Base-by-base conservation (phyloP, 2,797 vertebrate genomes). In the Enteromius trimaculatus region DNA sequence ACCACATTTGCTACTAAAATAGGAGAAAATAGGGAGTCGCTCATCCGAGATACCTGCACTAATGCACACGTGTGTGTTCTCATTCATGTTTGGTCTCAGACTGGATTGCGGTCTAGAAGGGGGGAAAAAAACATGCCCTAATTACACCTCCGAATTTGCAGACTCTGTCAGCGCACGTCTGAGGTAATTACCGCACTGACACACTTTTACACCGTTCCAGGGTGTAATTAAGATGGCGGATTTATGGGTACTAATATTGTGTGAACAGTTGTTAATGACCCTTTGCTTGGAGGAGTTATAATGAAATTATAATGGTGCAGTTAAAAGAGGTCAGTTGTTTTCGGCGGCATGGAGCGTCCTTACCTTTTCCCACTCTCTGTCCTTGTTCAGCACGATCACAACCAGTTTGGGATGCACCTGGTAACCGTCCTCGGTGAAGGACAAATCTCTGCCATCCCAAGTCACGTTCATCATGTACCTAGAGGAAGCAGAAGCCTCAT, bases 381-480 rank as follows among this genome's bases (percentile, higher is more conserved):
- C 95, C 71, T 97, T 98, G 93, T 99, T 99, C 84, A 99, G 93
- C 53, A 99, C 96, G 0, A 98, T 97, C 90, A 98, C 97, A 91
- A 97, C 97, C 90, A 99, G 95, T 90, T 97, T 96, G 81, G 98
- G 98, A 86, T 96, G 93, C 10, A 96, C 96, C 91, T 99, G 98
- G 84, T 99, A 99, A 51, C 98, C 98, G 11, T 99, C 97, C 49
- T 97, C 97, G 0, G 98, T 99, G 94, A 99, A 99, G 87, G 98
- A 99, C 94, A 99, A 89, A 91, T 99, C 98, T 92, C 94, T 95
- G 83, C 97, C 97, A 83, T 97, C 95, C 97, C 97, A 99, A 0
- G 97, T 98, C 90, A 99, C 97, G 53, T 99, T 99, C 95, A 98
- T 97, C 98, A 99, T 98, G 90, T 98, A 99, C 93, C 98, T 99